Conservation (phyloP, 2,888 invertebrate species). For the Drosophila putrida region DNA sequence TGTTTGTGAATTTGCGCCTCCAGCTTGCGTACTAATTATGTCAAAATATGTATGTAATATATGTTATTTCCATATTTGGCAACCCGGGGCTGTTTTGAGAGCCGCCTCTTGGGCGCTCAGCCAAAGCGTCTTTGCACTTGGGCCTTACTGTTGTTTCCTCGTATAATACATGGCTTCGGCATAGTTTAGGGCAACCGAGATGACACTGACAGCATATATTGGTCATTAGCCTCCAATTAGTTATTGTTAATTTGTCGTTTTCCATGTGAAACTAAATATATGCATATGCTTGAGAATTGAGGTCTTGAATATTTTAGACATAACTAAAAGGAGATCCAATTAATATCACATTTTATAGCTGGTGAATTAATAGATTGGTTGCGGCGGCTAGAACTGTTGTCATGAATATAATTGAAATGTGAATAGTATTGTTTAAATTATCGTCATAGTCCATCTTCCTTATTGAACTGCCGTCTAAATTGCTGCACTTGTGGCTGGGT, state of each 20-base stretch:
- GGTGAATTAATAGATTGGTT: slow-evolving; percentile 28
- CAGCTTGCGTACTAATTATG: slow-evolving; percentile 66
- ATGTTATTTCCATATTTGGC: slow-evolving; percentile 47
- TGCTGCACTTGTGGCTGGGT: slow-evolving; percentile 49
- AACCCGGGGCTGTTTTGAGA: slow-evolving; percentile 13
- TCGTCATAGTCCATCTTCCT: slow-evolving; percentile 3
- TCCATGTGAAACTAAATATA: slow-evolving; percentile 14
- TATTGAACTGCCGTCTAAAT: slow-evolving; percentile 35
- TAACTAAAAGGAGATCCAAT: slow-evolving; percentile 38
- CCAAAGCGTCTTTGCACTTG: slow-evolving; percentile 46
- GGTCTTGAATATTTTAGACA: slow-evolving; percentile 21
- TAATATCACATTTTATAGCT: slow-evolving; percentile 37
- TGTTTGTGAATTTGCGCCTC: slow-evolving; percentile 46
- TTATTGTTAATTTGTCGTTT: slow-evolving; percentile 77
- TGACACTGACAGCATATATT: slow-evolving; percentile 45
- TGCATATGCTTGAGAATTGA: slow-evolving; percentile 25
- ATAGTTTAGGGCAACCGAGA: slow-evolving; percentile 26
- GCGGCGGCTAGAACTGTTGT: background rate
- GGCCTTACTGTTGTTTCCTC: slow-evolving; percentile 14
- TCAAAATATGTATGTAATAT: slow-evolving; percentile 40
- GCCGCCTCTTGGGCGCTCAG: slow-evolving; percentile 43
- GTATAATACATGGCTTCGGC: slow-evolving; percentile 10
- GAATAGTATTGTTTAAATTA: slow-evolving; percentile 15
- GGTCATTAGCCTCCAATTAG: slow-evolving; percentile 73
- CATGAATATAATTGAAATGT: slow-evolving; percentile 14